These are phyloP conservation scores for Leptatherina wallacei DNA, from an alignment of 2,797 vertebrate genomes.

Conservation along the genomic window DNA sequence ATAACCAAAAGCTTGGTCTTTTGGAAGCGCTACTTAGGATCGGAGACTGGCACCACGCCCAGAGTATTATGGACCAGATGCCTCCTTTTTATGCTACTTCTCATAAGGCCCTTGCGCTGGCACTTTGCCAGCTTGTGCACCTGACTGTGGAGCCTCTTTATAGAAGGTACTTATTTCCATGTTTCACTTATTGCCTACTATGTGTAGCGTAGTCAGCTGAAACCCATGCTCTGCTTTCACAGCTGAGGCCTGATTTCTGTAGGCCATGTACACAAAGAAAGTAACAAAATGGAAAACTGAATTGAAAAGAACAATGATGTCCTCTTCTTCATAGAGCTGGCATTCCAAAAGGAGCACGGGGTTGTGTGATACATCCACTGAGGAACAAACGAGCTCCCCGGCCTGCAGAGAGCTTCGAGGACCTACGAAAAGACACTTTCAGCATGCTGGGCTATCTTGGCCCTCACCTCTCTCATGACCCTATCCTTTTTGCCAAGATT, in stretches of 20 bases:
- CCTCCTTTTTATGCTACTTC: constrained; percentile 94
- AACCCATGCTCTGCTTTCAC: neutral
- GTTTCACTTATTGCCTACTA: constrained; percentile 31
- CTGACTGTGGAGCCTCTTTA: constrained; percentile 95
- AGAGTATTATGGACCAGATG: constrained; percentile 98
- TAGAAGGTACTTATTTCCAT: constrained; percentile 84
- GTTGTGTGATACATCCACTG: constrained; percentile 84
- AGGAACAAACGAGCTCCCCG: constrained; percentile 89
- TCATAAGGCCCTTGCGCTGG: constrained; percentile 94
- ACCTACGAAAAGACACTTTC: constrained; percentile 92
- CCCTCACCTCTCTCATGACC: constrained; percentile 95
- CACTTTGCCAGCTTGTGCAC: constrained; percentile 95
- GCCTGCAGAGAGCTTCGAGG: constrained; percentile 91
- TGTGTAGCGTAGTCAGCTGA: constrained; percentile 3
- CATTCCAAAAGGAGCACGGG: constrained; percentile 95
- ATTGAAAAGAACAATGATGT: neutral
- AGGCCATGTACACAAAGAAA: neutral
- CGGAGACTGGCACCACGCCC: constrained; percentile 97
- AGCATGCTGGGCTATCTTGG: constrained; percentile 97
- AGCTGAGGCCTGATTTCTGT: neutral
- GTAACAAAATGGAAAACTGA: neutral
- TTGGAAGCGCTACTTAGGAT: constrained; percentile 95
- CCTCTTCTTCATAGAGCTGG: constrained; percentile 85
- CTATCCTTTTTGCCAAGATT: constrained; percentile 96
- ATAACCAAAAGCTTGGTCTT: constrained; percentile 97